Base-by-base conservation (phyloP, 2,113 vertebrate species). In the Vanacampus margaritifer region DNA sequence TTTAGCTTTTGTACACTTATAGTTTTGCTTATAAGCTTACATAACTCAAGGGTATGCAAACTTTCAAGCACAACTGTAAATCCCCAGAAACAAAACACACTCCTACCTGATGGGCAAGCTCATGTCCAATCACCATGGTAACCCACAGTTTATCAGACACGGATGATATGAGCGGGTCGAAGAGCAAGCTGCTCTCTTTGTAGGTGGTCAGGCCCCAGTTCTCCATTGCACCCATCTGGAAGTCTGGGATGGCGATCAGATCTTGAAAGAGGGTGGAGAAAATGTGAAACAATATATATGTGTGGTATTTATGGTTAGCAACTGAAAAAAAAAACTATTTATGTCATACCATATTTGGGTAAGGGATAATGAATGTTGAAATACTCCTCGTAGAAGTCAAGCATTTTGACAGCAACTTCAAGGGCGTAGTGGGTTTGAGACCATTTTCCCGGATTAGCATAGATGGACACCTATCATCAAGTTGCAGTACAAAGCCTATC, bases 321-420 rank as follows among this genome's bases (percentile, higher is more conserved):
- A 26, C 19, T 41, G 53, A 41, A 54, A 28, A 3, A n/a, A 23
- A 14, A 41, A 48, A 26, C n/a, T 2, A 32, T 32, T 32, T 32
- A 0, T 24, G 0, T 0, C 24, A 75, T 69, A 92, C 92, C 92
- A 74, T 90, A 87, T 78, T 93, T 93, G 64, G 92, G 92, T 57
- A 93, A 81, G 37, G 92, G 92, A 72, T 92, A 93, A 28, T 28
- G 79, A 59, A 93, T 93, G 75, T 92, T 92, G 70, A 92, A 93
- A 74, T 91, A 93, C 26, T 86, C 82, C 71, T 93, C 92, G 50
- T 92, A 93, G 79, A 92, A 93, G 65, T 93, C 90, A 41, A 93
- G 32, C 75, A 92, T 88, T 78, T 89, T 93, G 69, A 93, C 82
- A 56, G 92, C 91, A 54, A 89, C 91, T 75, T 91, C 86, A 23